Conservation (phyloP, 2,888 invertebrate species). For the Coleophora deauratella region DNA sequence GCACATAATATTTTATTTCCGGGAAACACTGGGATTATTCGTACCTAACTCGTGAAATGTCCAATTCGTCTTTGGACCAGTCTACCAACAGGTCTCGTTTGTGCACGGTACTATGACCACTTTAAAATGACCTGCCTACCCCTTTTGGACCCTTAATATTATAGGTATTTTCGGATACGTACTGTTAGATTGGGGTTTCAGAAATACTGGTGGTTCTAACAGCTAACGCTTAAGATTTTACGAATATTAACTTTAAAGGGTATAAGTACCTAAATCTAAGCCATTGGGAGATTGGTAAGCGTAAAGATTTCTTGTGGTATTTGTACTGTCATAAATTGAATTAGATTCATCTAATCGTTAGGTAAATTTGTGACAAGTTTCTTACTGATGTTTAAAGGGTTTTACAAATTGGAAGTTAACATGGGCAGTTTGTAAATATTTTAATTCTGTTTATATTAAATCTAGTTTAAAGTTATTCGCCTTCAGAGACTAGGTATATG, state of each 20-base stretch:
- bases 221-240: constrained; percentile 60
- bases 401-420: too few relatives aligned
- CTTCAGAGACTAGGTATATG: too few relatives aligned
- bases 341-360: too few relatives aligned
- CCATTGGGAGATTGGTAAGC: constrained; percentile 56
- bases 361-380: too few relatives aligned
- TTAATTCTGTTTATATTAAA: too few relatives aligned
- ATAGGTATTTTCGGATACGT: constrained; percentile 9
- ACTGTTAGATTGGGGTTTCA: constrained; percentile 22
- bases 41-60: constrained; percentile 34
- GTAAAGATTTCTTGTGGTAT: constrained; percentile 34
- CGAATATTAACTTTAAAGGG: constrained; percentile 67
- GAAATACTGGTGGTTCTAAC: constrained; percentile 25
- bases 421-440: too few relatives aligned
- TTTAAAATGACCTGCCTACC: constrained; percentile 27
- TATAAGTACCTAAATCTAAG: constrained; percentile 47
- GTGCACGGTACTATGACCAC: constrained; percentile 33
- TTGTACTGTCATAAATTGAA: constrained; percentile 8
- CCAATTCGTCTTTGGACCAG: constrained; percentile 30
- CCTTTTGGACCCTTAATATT: constrained; percentile 15
- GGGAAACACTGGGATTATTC: constrained; percentile 47
- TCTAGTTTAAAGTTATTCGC: too few relatives aligned
- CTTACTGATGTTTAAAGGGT: too few relatives aligned
- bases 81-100: constrained; percentile 30
- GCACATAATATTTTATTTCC: constrained; percentile 56